phyloP scores from a whole-genome alignment of 2,113 vertebrate species.

The Sylvia atricapilla region DNA sequence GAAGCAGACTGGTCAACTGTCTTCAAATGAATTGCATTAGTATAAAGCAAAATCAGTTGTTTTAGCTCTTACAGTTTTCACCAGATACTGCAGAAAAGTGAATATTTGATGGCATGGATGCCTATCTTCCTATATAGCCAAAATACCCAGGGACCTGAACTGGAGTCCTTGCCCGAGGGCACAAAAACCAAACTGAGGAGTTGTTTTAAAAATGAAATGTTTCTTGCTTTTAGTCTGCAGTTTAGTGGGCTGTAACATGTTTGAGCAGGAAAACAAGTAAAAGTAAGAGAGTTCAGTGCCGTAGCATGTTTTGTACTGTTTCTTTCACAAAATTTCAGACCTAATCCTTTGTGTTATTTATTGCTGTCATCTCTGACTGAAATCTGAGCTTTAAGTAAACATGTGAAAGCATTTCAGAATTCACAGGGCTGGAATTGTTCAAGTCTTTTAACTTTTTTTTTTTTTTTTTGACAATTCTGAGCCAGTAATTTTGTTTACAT shows the following conservation, averaged over 20 bases:
- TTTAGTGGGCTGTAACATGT: neutral
- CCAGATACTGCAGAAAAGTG: neutral
- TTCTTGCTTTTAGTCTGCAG: neutral
- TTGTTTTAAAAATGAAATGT: neutral
- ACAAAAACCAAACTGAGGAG: neutral
- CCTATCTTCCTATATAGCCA: neutral
- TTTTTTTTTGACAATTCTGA: neutral
- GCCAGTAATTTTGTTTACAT: neutral
- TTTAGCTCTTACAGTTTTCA: neutral
- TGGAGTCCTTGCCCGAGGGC: neutral
- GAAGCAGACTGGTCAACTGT: neutral
- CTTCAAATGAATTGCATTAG: neutral
- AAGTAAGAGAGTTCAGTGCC: neutral
- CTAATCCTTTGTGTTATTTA: neutral
- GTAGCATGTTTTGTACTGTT: neutral
- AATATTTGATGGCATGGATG: neutral
- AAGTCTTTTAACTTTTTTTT: neutral
- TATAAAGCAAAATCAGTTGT: neutral
- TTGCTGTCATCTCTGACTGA: neutral
- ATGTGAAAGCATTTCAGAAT: neutral
- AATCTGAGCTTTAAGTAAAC: neutral
- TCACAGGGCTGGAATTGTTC: neutral
- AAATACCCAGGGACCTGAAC: neutral
- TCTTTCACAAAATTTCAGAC: neutral
- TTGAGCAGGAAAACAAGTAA: neutral